Evolutionary conservation across 2,888 invertebrate species (phyloP), one percentile per base, ranked within the genome.

Genomic region (Drosophila falleni): DNA sequence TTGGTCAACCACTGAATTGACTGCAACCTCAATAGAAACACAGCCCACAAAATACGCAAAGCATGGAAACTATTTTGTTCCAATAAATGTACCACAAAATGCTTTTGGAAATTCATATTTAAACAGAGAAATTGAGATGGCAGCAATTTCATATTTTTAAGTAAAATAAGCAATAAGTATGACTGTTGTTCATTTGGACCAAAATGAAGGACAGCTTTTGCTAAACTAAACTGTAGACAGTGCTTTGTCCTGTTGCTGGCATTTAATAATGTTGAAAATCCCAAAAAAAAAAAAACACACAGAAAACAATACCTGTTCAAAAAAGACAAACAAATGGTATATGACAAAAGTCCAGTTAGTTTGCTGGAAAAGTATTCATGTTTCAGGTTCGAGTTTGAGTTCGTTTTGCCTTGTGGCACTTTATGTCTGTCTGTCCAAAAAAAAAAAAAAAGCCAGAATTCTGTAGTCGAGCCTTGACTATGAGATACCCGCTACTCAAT

Each of bases 1-100:
- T 71, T 55, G 70, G 70, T 70, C 51, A 74, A 44, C 70, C 64
- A 51, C 46, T 47, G 47, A 60, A 63, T 69, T 37, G 60, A 58
- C 53, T 54, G 19, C 11, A 29, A 47, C 29, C 19, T 16, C 29
- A 33, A 42, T 33, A 13, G 16, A 58, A 13, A 37, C 16, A 51
- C 19, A 16, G 4, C 11, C 19, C 16, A 37, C 58, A 49, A 54
- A 53, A 65, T 42, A 44, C 53, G 23, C 29, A 9, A 37, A 37
- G 26, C 55, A 70, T 69, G 65, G 4, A 31, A 60, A 49, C 44
- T 16, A 49, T 44, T 50, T 29, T 50, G 11, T 11, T 5, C 10
- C 16, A 39, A 31, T 35, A 39, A 44, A 23, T 42, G 35, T 39
- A 19, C 26, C 50, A 19, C 46, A 56, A 29, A 19, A 31, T 8